Evolutionary conservation across 2,797 vertebrate genomes (phyloP), one percentile per base, ranked within the genome.

Genomic region (Fistularia tabacaria): DNA sequence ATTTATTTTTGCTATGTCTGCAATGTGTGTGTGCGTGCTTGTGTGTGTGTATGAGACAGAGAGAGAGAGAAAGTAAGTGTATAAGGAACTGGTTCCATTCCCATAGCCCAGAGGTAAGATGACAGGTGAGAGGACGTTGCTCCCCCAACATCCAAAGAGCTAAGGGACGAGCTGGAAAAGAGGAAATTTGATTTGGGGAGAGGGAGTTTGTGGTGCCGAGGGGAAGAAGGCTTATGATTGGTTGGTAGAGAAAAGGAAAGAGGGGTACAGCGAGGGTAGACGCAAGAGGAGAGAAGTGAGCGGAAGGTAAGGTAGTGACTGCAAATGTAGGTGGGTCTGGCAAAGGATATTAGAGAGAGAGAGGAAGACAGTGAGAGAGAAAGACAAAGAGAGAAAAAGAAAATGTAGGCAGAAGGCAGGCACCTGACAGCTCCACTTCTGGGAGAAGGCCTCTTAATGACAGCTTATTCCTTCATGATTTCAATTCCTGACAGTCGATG

Each of bases 391-490:
- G 79, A 77, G 75, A 66, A 55, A 12, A 13, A 1, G 36, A 84
- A 25, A 25, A 25, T 25, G 80, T 76, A 72, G 82, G 84, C 79
- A 81, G 83, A 80, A 85, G 85, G 81, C 82, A 80, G 78, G 70
- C 77, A 14, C 77, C 80, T 96, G 94, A 94, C 93, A 95, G 93
- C 92, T 94, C 86, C 83, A 91, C 90, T 91, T 91, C 92, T 91
- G 91, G 90, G 90, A 93, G 91, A 92, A 88, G 87, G 88, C 87
- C 89, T 93, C 90, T 93, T 94, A 97, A 94, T 74, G 91, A 94
- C 94, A 95, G 93, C 93, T 95, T 94, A 94, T 94, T 95, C 93
- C 93, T 94, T 94, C 93, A 94, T 94, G 93, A 93, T 94, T 96
- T 95, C 93, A 93, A 80, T 87, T 92, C 87, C 88, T 95, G 94